A percentile compares a stretch with the other conserved stretches of the same genome.
Evolutionary conservation across 2,888 invertebrate species (phyloP).

Genomic region (Pecten maximus): DNA sequence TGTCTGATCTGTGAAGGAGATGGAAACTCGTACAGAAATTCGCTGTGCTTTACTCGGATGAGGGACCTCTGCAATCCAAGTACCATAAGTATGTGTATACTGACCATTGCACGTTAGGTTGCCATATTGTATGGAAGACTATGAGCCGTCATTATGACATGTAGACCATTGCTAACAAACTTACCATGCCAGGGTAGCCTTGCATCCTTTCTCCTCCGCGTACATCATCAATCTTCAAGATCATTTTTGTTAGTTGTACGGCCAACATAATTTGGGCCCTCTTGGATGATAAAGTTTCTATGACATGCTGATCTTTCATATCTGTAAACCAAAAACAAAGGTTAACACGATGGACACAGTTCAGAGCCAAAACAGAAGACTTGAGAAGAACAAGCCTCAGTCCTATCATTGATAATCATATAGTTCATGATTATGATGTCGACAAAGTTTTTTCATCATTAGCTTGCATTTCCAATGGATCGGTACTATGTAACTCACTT

Average conservation of each 20-base stretch:
- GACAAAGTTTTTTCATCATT: background rate
- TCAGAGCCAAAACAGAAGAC: background rate
- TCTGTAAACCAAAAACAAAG: slow-evolving; percentile 85
- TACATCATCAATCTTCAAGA: slow-evolving; percentile 99
- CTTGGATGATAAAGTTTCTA: slow-evolving; percentile 98
- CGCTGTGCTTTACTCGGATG: background rate
- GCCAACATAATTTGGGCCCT: slow-evolving; percentile 98
- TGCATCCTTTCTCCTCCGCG: slow-evolving; percentile 82
- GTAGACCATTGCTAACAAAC: background rate
- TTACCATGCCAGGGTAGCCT: slow-evolving; percentile 30
- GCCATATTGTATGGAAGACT: background rate
- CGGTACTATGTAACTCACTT: too few species aligned
- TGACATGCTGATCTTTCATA: slow-evolving; percentile 97
- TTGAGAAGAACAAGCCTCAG: background rate
- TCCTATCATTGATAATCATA: background rate
- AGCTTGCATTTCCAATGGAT: too few species aligned
- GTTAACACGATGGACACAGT: slow-evolving; percentile 16
- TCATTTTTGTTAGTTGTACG: slow-evolving; percentile 99
- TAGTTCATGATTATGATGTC: background rate
- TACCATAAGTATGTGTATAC: background rate
- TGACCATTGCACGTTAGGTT: background rate
- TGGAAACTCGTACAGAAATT: too few species aligned
- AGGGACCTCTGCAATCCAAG: background rate
- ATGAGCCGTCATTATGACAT: background rate
- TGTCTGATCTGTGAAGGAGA: slow-evolving; percentile 44